Conservation (phyloP, 2,888 invertebrate species). For the Tiliacea aurago region DNA sequence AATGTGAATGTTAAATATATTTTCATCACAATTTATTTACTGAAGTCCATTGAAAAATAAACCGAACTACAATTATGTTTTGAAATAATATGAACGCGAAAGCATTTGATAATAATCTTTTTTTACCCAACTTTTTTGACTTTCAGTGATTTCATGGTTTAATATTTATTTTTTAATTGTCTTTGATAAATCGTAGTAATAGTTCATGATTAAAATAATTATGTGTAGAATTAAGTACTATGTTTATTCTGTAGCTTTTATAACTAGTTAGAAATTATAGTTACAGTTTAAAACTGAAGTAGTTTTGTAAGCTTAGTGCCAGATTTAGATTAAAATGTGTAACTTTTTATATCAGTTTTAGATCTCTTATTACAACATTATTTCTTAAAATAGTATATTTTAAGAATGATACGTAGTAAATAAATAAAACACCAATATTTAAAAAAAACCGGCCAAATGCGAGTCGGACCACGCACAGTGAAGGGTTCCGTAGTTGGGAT, state of each 20-base stretch:
- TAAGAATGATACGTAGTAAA: background rate
- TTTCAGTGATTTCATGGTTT: conserved; percentile 8
- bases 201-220: conserved; percentile 14
- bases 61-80: background rate
- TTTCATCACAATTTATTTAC: background rate
- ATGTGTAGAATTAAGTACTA: conserved; percentile 36
- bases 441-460: background rate
- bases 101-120: background rate
- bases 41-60: background rate
- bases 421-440: background rate
- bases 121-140: background rate
- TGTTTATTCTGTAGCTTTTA: conserved; percentile 63
- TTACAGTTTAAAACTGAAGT: conserved; percentile 66
- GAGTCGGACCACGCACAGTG: too few species aligned
- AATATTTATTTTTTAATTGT: background rate
- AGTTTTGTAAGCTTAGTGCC: conserved; percentile 65
- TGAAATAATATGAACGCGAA: background rate
- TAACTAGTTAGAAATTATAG: conserved; percentile 46
- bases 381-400: conserved; percentile 12
- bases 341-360: conserved; percentile 36
- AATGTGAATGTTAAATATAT: conserved; percentile 2
- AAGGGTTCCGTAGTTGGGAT: too few species aligned
- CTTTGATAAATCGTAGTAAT: conserved; percentile 24
- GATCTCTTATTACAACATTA: conserved; percentile 28
- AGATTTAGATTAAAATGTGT: conserved; percentile 51